These are phyloP conservation scores for Acanthococcus lagerstroemiae DNA, from an alignment of 2,888 invertebrate genomes.

Conservation along the genomic window DNA sequence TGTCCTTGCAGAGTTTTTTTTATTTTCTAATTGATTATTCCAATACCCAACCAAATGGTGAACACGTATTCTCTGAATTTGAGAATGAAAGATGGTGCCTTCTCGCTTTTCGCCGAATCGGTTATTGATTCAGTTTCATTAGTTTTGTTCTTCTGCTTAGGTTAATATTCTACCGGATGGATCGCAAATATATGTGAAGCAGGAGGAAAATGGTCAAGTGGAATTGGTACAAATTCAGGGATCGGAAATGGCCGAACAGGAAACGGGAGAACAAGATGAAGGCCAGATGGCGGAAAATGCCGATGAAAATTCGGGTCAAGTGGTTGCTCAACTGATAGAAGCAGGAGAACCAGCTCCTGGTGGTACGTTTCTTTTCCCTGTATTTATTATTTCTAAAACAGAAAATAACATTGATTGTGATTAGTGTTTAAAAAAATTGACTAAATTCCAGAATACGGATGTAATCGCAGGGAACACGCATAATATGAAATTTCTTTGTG, in stretches of 20 bases:
- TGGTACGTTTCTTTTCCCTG: no score
- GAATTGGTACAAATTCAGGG: conserved; percentile 22
- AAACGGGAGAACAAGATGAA: conserved; percentile 27
- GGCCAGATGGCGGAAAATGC: conserved; percentile 27
- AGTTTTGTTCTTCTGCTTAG: neutral
- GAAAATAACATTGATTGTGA: no score
- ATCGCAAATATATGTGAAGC: conserved; percentile 24
- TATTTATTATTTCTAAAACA: no score
- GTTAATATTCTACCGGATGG: conserved; percentile 24
- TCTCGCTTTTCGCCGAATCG: no score
- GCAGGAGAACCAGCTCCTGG: conserved; percentile 68
- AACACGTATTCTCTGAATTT: no score
- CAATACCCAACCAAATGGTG: no score
- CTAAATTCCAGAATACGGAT: no score
- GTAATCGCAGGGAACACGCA: no score
- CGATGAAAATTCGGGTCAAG: conserved; percentile 50
- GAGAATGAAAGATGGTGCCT: neutral
- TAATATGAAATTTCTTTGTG: no score
- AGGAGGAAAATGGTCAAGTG: conserved; percentile 30
- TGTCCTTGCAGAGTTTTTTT: no score
- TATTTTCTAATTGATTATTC: no score
- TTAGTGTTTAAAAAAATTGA: no score
- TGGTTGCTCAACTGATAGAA: conserved; percentile 76
- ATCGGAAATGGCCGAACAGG: conserved; percentile 14
- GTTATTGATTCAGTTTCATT: neutral